These are phyloP conservation scores for Agelas oroides DNA, from an alignment of 37 sponge, comb jelly and placozoan species.

Conservation along the genomic window DNA sequence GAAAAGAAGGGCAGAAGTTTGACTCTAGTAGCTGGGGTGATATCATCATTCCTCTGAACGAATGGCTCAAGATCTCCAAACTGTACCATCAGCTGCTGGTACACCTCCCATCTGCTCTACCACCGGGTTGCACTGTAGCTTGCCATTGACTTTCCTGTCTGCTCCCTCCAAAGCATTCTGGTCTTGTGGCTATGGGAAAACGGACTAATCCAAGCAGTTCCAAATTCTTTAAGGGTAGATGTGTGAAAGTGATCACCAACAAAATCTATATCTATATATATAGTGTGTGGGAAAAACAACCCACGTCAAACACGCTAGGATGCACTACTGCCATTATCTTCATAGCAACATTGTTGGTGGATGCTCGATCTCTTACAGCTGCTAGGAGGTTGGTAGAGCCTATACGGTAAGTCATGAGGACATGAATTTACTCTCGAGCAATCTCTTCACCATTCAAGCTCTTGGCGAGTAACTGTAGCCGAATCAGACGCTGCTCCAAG, in stretches of 20 bases:
- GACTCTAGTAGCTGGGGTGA: slow-evolving; percentile 8
- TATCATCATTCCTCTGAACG: slow-evolving; percentile 12
- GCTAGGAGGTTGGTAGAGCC: slow-evolving; percentile 7
- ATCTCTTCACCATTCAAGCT: slow-evolving; percentile 12
- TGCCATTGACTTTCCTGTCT: slow-evolving; percentile 42
- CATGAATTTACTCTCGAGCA: background rate
- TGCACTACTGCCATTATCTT: slow-evolving; percentile 37
- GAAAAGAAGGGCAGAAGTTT: slow-evolving; percentile 39
- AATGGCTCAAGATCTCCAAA: slow-evolving; percentile 60
- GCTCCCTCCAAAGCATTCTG: slow-evolving; percentile 36
- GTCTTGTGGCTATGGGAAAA: slow-evolving; percentile 62
- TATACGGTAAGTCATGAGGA: slow-evolving; percentile 5
- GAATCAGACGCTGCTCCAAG: slow-evolving; percentile 24
- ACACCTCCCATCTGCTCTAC: slow-evolving; percentile 73
- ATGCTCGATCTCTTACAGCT: slow-evolving; percentile 45
- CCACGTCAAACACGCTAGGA: slow-evolving; percentile 29
- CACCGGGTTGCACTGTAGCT: slow-evolving; percentile 49
- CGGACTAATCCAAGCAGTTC: slow-evolving; percentile 24
- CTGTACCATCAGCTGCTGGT: slow-evolving; percentile 14
- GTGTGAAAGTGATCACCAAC: slow-evolving; percentile 44
- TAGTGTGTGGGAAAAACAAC: slow-evolving; percentile 72
- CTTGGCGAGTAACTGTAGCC: slow-evolving; percentile 36
- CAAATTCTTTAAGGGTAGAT: slow-evolving; percentile 40
- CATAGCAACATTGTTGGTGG: slow-evolving; percentile 45
- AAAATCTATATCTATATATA: too few relatives aligned